Evolutionary conservation across 1,140 invertebrate species (phyloP).

Genomic region (Pteromalus puparum): DNA sequence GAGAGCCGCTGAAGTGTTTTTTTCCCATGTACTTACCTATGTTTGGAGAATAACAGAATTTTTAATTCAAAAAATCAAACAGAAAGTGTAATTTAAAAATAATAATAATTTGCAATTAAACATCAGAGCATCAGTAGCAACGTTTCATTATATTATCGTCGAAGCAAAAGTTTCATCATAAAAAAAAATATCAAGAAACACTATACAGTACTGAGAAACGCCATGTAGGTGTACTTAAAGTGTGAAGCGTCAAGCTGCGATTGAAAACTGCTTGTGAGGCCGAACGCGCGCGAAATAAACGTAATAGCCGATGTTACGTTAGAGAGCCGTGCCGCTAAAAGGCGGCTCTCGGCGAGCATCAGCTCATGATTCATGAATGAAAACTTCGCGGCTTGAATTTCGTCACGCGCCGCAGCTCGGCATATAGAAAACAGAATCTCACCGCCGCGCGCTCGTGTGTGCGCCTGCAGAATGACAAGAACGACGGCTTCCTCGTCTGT

Average conservation of each 20-base stretch:
- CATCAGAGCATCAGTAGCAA: neutral
- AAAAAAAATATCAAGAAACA: neutral
- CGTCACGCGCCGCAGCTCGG: slow-evolving; percentile 13
- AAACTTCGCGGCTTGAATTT: neutral
- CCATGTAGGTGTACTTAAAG: neutral
- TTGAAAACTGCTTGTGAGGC: slow-evolving; percentile 30
- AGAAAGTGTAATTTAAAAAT: no score
- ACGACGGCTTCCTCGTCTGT: neutral
- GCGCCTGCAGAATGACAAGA: slow-evolving; percentile 18
- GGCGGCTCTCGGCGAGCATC: neutral
- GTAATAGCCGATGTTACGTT: slow-evolving; percentile 29
- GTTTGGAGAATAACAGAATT: no score
- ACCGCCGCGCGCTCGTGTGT: neutral
- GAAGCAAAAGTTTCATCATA: neutral
- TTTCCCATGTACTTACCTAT: no score
- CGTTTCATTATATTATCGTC: neutral
- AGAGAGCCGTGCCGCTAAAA: neutral
- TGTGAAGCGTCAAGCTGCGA: slow-evolving; percentile 6
- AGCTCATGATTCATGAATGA: slow-evolving; percentile 33
- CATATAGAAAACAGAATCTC: slow-evolving; percentile 19
- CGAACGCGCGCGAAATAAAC: neutral
- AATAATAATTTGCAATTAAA: no score
- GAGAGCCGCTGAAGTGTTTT: no score
- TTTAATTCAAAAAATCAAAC: no score
- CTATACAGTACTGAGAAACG: neutral